phyloP scores from a whole-genome alignment of 2,888 invertebrate genomes.

The Laspeyria flexula region DNA sequence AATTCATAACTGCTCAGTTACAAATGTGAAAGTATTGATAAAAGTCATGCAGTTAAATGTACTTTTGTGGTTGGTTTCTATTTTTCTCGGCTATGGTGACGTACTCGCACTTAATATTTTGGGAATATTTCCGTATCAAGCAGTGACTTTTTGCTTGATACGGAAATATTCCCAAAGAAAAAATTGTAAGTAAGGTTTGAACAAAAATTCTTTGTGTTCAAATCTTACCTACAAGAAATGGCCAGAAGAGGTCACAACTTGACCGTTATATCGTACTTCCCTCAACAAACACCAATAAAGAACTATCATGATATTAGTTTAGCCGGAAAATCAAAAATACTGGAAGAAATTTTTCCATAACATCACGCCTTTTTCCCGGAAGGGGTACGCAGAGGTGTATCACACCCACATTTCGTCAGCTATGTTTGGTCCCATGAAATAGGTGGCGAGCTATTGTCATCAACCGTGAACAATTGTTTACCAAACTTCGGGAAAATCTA shows the following conservation, averaged over 20 bases:
- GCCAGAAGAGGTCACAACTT: slow-evolving; percentile 87
- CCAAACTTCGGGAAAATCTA: too few species aligned
- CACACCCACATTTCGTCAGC: slow-evolving; percentile 58
- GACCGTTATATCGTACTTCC: slow-evolving; percentile 88
- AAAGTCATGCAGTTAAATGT: too few species aligned
- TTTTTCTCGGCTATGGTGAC: too few species aligned
- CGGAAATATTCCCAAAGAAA: too few species aligned
- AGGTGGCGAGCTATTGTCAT: too few species aligned
- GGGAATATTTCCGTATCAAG: slow-evolving; percentile 88
- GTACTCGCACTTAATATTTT: slow-evolving; percentile 79
- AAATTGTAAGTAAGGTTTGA: too few species aligned
- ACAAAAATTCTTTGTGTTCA: slow-evolving; percentile 88
- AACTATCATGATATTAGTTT: slow-evolving; percentile 65
- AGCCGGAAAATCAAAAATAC: slow-evolving; percentile 52
- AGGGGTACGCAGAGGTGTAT: too few species aligned
- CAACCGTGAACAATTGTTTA: too few species aligned
- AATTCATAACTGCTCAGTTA: too few species aligned
- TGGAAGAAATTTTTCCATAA: slow-evolving; percentile 60
- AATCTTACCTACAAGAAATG: slow-evolving; percentile 85
- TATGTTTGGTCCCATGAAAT: too few species aligned
- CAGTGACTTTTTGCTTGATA: slow-evolving; percentile 91
- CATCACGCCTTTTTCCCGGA: slow-evolving; percentile 60
- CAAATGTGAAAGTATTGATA: too few species aligned
- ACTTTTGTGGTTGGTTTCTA: too few species aligned
- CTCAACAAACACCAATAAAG: slow-evolving; percentile 60